A percentile compares a stretch with the other conserved stretches of the same genome.
Evolutionary conservation across 2,888 invertebrate species (phyloP).

Genomic region (Tortricodes alternella): DNA sequence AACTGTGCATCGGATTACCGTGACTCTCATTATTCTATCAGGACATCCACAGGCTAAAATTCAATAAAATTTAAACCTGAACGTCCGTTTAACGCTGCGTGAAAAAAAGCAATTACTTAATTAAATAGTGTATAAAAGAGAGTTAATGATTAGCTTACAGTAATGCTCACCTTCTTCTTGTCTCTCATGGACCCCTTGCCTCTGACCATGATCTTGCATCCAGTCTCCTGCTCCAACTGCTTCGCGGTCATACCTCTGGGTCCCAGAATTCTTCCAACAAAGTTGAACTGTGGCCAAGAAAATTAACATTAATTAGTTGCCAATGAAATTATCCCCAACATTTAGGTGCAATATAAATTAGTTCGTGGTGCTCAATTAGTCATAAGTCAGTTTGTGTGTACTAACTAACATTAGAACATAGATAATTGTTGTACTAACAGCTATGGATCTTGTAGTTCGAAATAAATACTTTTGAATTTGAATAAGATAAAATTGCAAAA

Average conservation of each 20-base stretch:
- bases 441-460: too few relatives aligned
- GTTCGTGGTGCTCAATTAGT: constrained; percentile 2
- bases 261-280: constrained; percentile 99
- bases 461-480: too few relatives aligned
- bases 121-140: constrained; percentile 9
- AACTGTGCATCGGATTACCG: too few relatives aligned
- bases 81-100: constrained; percentile 39
- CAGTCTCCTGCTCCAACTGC: constrained; percentile 99
- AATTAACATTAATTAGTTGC: background rate
- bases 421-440: too few relatives aligned
- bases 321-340: too few relatives aligned
- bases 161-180: constrained; percentile 95
- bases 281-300: constrained; percentile 95
- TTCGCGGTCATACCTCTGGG: constrained; percentile 99
- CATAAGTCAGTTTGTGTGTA: background rate
- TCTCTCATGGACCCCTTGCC: constrained; percentile 99
- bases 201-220: constrained; percentile 99
- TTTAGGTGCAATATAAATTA: constrained; percentile 1
- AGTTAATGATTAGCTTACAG: constrained; percentile 28
- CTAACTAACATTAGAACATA: too few relatives aligned
- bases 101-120: constrained; percentile 32
- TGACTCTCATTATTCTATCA: background rate
- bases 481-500: constrained; percentile 17
- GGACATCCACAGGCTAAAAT: background rate
- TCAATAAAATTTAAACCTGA: constrained; percentile 31